A percentile compares a stretch with the other conserved stretches of the same genome.
phyloP scores from a whole-genome alignment of 2,113 vertebrate genomes.

The Pelusios castaneus region DNA sequence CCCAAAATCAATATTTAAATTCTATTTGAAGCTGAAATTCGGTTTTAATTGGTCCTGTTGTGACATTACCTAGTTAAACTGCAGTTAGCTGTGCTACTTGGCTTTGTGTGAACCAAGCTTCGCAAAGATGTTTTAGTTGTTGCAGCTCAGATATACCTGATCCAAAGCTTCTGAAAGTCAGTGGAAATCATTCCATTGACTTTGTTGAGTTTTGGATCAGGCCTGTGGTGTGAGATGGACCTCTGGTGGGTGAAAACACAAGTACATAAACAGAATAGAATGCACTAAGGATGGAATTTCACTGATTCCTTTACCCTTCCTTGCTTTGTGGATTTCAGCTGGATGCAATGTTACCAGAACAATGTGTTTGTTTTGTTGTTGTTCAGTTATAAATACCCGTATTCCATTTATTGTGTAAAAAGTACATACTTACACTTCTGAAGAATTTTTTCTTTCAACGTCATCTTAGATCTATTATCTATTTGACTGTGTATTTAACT shows the following conservation, averaged over 20 bases:
- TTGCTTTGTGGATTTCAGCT: slow-evolving; percentile 15
- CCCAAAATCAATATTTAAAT: slow-evolving; percentile 32
- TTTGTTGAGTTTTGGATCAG: slow-evolving; percentile 59
- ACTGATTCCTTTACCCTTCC: not conserved
- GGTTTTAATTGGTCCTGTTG: not conserved
- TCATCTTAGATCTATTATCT: not conserved
- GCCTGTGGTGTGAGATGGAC: slow-evolving; percentile 65
- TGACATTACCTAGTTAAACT: not conserved
- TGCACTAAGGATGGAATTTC: slow-evolving; percentile 40
- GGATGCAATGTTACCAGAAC: not conserved
- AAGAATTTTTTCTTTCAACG: not conserved
- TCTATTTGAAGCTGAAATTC: not conserved
- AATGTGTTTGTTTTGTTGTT: not conserved
- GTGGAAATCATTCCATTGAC: slow-evolving; percentile 55
- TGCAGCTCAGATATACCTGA: slow-evolving; percentile 24
- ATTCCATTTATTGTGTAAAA: not conserved
- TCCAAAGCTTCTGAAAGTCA: slow-evolving; percentile 55
- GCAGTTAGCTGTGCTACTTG: slow-evolving; percentile 12
- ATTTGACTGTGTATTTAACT: not conserved
- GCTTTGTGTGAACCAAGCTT: slow-evolving; percentile 25
- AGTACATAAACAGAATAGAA: slow-evolving; percentile 17
- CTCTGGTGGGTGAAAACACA: slow-evolving; percentile 50
- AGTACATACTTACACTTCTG: not conserved
- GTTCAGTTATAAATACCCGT: not conserved
- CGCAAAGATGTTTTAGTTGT: slow-evolving; percentile 15